These are phyloP conservation scores for Pseudobourletiella spinata DNA, from an alignment of 1,140 invertebrate genomes.

Conservation along the genomic window DNA sequence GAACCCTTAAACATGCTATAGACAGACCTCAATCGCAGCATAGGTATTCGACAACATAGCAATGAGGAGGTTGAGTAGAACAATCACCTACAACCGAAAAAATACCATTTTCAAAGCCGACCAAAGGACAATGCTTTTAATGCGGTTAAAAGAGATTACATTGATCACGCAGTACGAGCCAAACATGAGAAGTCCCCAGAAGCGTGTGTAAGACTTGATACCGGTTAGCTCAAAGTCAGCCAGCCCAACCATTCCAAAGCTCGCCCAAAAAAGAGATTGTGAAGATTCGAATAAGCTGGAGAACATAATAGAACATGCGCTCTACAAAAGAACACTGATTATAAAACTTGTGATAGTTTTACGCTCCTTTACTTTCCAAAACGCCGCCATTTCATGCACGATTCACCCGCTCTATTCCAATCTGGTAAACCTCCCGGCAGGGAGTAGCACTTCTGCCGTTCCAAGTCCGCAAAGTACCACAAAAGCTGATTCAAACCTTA, in stretches of 20 bases:
- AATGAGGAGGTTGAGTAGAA: slow-evolving; percentile 74
- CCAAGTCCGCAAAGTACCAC: slow-evolving; percentile 80
- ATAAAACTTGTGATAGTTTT: too few species aligned
- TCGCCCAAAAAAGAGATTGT: slow-evolving; percentile 83
- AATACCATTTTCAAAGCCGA: too few species aligned
- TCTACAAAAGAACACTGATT: not conserved
- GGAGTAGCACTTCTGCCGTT: slow-evolving; percentile 63
- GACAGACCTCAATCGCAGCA: slow-evolving; percentile 59
- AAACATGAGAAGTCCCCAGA: slow-evolving; percentile 72
- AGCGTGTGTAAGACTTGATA: slow-evolving; percentile 66
- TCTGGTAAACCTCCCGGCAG: slow-evolving; percentile 51
- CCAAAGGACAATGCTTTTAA: too few species aligned
- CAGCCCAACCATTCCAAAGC: slow-evolving; percentile 74
- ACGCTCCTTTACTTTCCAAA: slow-evolving; percentile 47
- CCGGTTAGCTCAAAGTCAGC: slow-evolving; percentile 64
- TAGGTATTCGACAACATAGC: slow-evolving; percentile 89
- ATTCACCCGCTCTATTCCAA: slow-evolving; percentile 55
- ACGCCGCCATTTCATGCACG: slow-evolving; percentile 68
- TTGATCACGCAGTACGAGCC: slow-evolving; percentile 74
- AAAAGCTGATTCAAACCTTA: slow-evolving; percentile 68
- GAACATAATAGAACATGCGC: slow-evolving; percentile 10
- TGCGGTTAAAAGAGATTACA: too few species aligned
- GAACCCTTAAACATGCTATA: too few species aligned
- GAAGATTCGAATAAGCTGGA: slow-evolving; percentile 75
- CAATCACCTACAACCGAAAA: slow-evolving; percentile 45